These are phyloP conservation scores for Delichon dasypus DNA, from an alignment of 2,797 vertebrate species.

Conservation along the genomic window DNA sequence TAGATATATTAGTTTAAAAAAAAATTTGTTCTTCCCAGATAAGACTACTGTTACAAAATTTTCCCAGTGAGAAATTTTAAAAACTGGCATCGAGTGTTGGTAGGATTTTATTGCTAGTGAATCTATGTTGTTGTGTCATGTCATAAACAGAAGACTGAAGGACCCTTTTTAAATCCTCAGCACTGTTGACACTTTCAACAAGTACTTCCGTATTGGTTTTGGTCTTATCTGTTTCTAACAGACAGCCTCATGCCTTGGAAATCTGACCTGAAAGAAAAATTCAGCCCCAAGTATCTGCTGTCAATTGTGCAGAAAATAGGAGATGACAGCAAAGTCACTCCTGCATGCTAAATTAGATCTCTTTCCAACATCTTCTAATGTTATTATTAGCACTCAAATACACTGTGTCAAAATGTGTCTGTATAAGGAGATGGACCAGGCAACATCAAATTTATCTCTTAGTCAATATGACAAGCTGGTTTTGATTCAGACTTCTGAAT, in stretches of 20 bases:
- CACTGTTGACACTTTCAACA: constrained; percentile 75
- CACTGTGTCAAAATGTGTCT: constrained; percentile 80
- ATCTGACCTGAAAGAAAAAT: constrained; percentile 82
- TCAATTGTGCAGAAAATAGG: constrained; percentile 83
- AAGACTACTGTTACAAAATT: constrained; percentile 39
- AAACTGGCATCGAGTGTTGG: constrained; percentile 55
- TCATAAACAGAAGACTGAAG: constrained; percentile 73
- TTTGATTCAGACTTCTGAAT: constrained; percentile 65
- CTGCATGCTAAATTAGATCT: constrained; percentile 84
- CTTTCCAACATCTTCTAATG: constrained; percentile 83
- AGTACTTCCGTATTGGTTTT: constrained; percentile 74
- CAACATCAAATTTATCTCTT: constrained; percentile 68
- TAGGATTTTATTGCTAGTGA: constrained; percentile 69
- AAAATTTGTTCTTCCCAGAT: neutral
- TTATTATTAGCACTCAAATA: constrained; percentile 86
- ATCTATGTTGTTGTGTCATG: constrained; percentile 68
- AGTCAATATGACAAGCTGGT: constrained; percentile 71
- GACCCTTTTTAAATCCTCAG: constrained; percentile 71
- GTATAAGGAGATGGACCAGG: constrained; percentile 72
- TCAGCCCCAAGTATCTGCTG: constrained; percentile 81
- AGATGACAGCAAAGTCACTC: constrained; percentile 83
- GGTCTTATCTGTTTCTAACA: constrained; percentile 81
- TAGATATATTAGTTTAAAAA: neutral
- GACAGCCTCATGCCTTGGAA: constrained; percentile 76
- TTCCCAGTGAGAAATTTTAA: constrained; percentile 56